Percentiles rank a stretch among this genome's conserved stretches.
Evolutionary conservation across 2,888 invertebrate species (phyloP).

Genomic region (Heliconius ismenius): DNA sequence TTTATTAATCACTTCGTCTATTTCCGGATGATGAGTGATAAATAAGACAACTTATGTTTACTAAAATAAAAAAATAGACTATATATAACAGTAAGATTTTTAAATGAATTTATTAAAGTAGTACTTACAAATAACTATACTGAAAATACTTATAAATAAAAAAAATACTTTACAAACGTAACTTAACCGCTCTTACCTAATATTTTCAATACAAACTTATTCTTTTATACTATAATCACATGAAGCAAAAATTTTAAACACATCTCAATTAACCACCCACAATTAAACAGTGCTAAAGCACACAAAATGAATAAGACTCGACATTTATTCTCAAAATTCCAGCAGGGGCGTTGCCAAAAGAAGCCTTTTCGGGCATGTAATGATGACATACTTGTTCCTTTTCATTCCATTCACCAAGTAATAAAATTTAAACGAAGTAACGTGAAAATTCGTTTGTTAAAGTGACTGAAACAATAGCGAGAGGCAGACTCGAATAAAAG

Average conservation of each 20-base stretch:
- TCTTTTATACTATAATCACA: not conserved
- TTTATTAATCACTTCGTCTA: too few relatives aligned
- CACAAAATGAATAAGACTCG: not conserved
- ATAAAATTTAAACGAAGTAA: conserved; percentile 26
- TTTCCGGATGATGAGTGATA: too few relatives aligned
- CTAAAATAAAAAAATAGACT: too few relatives aligned
- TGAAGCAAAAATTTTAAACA: not conserved
- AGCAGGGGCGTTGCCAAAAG: not conserved
- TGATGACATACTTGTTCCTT: conserved; percentile 24
- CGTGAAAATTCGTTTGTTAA: conserved; percentile 32
- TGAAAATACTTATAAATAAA: not conserved
- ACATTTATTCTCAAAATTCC: not conserved
- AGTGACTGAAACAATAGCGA: conserved; percentile 26
- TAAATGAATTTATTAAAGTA: too few relatives aligned
- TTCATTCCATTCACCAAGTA: conserved; percentile 19
- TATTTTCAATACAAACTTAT: not conserved
- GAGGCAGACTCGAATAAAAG: conserved; percentile 23
- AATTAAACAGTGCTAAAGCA: conserved; percentile 12
- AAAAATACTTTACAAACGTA: not conserved
- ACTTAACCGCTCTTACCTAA: not conserved
- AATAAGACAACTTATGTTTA: too few relatives aligned
- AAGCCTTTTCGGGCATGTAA: conserved; percentile 18
- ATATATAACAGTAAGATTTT: too few relatives aligned
- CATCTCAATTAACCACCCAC: conserved; percentile 2
- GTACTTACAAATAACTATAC: too few relatives aligned